These are phyloP conservation scores for Glossophaga mutica DNA, from an alignment of 2,797 vertebrate genomes.

Conservation along the genomic window DNA sequence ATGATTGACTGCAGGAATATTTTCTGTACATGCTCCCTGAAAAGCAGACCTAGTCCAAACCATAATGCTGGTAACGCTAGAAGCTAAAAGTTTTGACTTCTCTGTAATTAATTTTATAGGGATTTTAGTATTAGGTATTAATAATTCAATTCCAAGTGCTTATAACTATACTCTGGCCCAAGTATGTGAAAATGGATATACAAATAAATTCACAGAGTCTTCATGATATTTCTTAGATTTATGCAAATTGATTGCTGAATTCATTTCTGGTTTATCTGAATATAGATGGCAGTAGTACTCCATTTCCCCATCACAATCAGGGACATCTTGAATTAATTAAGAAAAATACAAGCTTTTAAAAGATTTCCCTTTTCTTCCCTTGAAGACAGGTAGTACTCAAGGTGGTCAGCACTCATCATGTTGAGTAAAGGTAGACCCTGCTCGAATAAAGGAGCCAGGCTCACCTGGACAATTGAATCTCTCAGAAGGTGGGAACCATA, in stretches of 20 bases:
- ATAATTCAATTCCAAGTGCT: neutral
- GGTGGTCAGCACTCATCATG: neutral
- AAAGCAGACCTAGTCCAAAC: neutral
- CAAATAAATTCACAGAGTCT: neutral
- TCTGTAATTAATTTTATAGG: neutral
- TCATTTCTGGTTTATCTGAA: neutral
- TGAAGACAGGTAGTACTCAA: neutral
- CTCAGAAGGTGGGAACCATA: neutral
- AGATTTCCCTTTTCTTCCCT: neutral
- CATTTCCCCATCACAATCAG: neutral
- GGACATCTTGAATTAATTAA: neutral
- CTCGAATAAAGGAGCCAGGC: neutral
- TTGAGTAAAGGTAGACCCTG: neutral
- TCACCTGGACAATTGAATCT: neutral
- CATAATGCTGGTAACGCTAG: neutral
- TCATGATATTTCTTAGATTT: constrained; percentile 15
- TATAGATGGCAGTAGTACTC: neutral
- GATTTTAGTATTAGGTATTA: neutral
- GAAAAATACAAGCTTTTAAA: neutral
- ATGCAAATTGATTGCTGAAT: neutral
- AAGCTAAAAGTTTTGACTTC: neutral
- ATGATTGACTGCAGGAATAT: neutral
- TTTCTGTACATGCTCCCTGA: neutral
- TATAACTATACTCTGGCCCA: neutral
- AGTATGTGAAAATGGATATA: neutral